Base-by-base conservation (phyloP, 2,888 invertebrate genomes). In the Eilema caniola region DNA sequence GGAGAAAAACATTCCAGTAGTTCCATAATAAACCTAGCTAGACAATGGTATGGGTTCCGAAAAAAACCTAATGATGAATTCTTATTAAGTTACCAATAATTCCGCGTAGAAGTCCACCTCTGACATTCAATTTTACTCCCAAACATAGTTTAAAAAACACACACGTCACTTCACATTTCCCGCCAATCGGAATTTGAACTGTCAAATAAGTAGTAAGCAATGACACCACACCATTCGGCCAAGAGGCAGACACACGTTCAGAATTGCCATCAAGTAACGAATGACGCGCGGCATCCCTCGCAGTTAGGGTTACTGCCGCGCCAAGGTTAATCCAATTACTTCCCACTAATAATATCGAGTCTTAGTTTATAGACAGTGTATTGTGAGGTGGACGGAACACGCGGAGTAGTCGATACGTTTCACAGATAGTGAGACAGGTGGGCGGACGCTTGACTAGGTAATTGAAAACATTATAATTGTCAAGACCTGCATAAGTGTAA, bases 111-210 rank as follows among this genome's bases (percentile, higher is more conserved):
- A 0, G 95, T 93, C 96, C 96, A 96, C 76, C 95, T 94, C 86
- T 96, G 93, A 64, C 96, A 96, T 76, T 96, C 96, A 71, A 93
- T 87, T 86, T 96, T 96, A 81, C 96, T 96, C 74, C 96, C 96
- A 85, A 96, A 96, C 96, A 96, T 96, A 56, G 59, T 72, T n/a
- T 61, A 69, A 37, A 33, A 10, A 7, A 61, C 61, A 73, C 65
- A 70, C 28, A 66, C 61, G 28, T 56, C 69, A 69, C 69, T 64
- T 69, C 67, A 76, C 65, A 69, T 66, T 31, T 72, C 70, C 67
- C 72, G 72, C 72, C 70, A 67, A 73, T 66, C 56, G 5, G 63
- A 23, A 61, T 28, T 28, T 28, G 57, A 74, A 66, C 70, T 79
- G 76, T 77, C 72, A 47, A 71, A 77, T 70, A 25, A 14, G 67